Conservation (phyloP, 2,888 invertebrate genomes). For the Athrips mouffetella region DNA sequence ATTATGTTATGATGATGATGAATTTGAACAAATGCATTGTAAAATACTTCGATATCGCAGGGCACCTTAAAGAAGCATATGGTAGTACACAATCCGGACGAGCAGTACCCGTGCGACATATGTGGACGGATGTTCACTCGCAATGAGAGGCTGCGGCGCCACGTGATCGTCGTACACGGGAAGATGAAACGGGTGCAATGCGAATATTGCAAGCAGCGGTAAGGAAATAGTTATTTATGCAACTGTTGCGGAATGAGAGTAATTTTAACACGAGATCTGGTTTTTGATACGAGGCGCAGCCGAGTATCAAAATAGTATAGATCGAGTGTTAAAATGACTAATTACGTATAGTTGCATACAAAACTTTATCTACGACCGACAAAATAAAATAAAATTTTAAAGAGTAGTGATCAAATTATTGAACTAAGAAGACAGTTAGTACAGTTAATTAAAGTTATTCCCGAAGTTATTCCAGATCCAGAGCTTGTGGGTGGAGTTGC, state of each 20-base stretch:
- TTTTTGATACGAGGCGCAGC: background rate
- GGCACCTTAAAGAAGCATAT: conserved; percentile 40
- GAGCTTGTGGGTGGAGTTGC: no score
- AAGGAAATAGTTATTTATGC: conserved; percentile 32
- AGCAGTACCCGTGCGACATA: conserved; percentile 36
- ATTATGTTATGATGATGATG: no score
- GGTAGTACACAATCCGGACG: conserved; percentile 39
- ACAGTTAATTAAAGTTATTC: no score
- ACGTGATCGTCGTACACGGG: conserved; percentile 23
- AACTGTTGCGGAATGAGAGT: conserved; percentile 42
- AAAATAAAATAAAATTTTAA: no score
- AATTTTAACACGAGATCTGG: background rate
- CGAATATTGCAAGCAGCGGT: conserved; percentile 37
- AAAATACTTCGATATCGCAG: background rate
- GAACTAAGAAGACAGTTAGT: no score
- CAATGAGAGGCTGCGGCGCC: conserved; percentile 28
- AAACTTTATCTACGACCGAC: no score
- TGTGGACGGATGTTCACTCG: conserved; percentile 45
- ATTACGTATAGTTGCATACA: no score
- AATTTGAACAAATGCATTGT: background rate
- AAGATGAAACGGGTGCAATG: conserved; percentile 32
- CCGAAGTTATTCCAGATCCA: no score
- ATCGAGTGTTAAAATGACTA: background rate
- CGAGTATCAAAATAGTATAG: background rate
- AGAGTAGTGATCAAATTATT: no score